Evolutionary conservation across 2,113 vertebrate genomes (phyloP).

Genomic region (Zapornia atra): DNA sequence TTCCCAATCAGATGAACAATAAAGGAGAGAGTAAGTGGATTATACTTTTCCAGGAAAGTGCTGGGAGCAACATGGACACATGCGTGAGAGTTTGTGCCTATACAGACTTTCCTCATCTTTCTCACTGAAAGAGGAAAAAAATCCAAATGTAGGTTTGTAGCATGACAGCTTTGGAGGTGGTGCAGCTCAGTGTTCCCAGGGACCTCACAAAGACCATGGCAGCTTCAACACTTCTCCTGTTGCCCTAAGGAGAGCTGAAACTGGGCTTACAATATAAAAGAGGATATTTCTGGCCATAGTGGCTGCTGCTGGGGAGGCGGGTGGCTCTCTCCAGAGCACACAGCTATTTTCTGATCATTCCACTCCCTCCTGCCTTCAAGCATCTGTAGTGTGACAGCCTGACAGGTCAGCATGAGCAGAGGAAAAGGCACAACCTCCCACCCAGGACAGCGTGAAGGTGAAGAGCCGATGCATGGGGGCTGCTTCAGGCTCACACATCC

Average conservation of each 20-base stretch:
- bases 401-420: rapidly evolving
- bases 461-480: not conserved
- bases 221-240: not conserved
- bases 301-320: not conserved
- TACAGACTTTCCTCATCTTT: not conserved
- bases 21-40: not conserved
- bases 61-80: not conserved
- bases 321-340: not conserved
- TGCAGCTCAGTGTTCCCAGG: not conserved
- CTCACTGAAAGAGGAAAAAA: not conserved
- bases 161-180: not conserved
- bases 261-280: not conserved
- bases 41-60: not conserved
- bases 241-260: not conserved
- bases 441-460: not conserved
- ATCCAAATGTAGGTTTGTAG: not conserved
- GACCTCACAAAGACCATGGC: not conserved
- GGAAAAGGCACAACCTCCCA: not conserved
- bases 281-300: not conserved
- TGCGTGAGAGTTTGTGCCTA: not conserved
- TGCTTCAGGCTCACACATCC: not conserved
- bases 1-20: not conserved
- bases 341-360: not conserved
- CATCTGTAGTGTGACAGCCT: not conserved
- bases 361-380: not conserved